Percentiles rank a stretch among this genome's conserved stretches.
Evolutionary conservation across 2,888 invertebrate genomes (phyloP).

Genomic region (Tachina grossa): DNA sequence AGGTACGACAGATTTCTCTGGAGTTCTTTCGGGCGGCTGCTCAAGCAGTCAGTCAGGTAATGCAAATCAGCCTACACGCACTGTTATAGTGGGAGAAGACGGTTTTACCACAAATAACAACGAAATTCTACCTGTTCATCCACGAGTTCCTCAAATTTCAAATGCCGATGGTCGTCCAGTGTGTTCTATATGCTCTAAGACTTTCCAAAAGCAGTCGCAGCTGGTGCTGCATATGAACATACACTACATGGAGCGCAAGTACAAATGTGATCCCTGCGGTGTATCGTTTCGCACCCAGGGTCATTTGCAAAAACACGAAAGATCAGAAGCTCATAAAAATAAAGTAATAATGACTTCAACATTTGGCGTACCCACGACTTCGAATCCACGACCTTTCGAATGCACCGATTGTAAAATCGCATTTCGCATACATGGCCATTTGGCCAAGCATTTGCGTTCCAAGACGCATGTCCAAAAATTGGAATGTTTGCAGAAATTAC

Average conservation of each 20-base stretch:
- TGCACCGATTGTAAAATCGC: slow-evolving; percentile 98
- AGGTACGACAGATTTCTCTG: slow-evolving; percentile 79
- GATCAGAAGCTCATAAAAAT: slow-evolving; percentile 95
- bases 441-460: slow-evolving; percentile 97
- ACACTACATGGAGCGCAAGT: slow-evolving; percentile 96
- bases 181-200: slow-evolving; percentile 94
- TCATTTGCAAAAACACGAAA: slow-evolving; percentile 94
- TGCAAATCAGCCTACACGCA: slow-evolving; percentile 74
- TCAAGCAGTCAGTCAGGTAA: slow-evolving; percentile 52
- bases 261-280: slow-evolving; percentile 95
- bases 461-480: slow-evolving; percentile 98
- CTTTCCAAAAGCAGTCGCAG: slow-evolving; percentile 95
- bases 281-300: slow-evolving; percentile 95
- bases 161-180: slow-evolving; percentile 87
- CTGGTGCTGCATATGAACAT: slow-evolving; percentile 96
- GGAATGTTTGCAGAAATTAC: slow-evolving; percentile 95
- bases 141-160: slow-evolving; percentile 83
- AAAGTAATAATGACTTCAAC: slow-evolving; percentile 95
- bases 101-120: slow-evolving; percentile 83
- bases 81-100: slow-evolving; percentile 86
- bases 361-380: slow-evolving; percentile 91
- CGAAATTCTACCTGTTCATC: slow-evolving; percentile 82
- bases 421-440: slow-evolving; percentile 97
- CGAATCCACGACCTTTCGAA: slow-evolving; percentile 97
- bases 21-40: slow-evolving; percentile 77